Evolutionary conservation across 2,113 vertebrate species (phyloP).

Genomic region (Saccopteryx leptura): DNA sequence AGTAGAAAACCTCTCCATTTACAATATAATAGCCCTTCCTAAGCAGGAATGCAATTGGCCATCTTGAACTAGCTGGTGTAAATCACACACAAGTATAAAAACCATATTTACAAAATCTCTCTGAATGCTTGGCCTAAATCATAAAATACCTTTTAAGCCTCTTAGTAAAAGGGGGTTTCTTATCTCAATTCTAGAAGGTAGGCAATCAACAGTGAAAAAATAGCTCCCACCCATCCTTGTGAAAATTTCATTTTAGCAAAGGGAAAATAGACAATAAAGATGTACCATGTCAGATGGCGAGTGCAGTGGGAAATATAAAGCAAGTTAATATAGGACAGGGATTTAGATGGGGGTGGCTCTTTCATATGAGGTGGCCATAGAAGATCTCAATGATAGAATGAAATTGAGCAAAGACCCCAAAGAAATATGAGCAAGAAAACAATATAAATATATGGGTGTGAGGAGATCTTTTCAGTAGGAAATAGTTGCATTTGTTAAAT

Average conservation of each 20-base stretch:
- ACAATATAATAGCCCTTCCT: no score
- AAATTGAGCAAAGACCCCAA: neutral
- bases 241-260: constrained; percentile 24
- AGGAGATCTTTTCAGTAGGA: neutral
- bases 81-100: no score
- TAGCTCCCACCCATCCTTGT: neutral
- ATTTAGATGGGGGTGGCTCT: neutral
- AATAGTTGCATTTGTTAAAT: neutral
- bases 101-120: no score
- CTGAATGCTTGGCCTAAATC: no score
- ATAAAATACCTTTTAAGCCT: no score
- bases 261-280: neutral
- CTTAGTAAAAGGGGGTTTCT: no score
- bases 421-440: neutral
- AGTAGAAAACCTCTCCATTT: no score
- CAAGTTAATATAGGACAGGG: neutral
- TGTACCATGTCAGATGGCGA: neutral
- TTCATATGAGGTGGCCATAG: neutral
- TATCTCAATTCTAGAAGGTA: neutral
- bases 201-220: constrained; percentile 5
- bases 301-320: constrained; percentile 12
- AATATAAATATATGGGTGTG: neutral
- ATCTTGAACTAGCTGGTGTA: no score
- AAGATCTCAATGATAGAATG: neutral
- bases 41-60: no score